Percentiles rank a stretch among this genome's conserved stretches.
phyloP scores from a whole-genome alignment of 2,797 vertebrate species.

The Thamnophis elegans region DNA sequence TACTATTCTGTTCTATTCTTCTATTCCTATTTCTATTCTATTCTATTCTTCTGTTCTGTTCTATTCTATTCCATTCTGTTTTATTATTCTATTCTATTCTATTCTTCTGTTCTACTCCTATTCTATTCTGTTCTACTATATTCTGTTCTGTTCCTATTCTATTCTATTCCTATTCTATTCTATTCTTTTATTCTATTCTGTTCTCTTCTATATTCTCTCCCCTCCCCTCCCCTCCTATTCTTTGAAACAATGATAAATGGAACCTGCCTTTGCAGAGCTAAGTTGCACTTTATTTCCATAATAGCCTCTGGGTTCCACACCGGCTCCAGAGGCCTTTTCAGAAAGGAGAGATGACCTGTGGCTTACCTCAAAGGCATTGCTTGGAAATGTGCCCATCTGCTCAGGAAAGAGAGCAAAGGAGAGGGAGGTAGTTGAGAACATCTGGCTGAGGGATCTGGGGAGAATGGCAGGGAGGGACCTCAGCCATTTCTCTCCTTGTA shows the following conservation, averaged over 20 bases:
- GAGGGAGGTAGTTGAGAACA: not conserved
- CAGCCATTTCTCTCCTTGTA: not conserved
- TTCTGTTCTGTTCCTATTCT: not conserved
- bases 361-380: not conserved
- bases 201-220: too few relatives aligned
- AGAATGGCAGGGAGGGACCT: not conserved
- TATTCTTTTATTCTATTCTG: not conserved
- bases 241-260: not conserved
- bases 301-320: not conserved
- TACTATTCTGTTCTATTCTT: too few relatives aligned
- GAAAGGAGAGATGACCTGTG: not conserved
- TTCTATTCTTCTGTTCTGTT: too few relatives aligned
- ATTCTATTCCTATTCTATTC: too few relatives aligned
- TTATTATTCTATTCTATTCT: too few relatives aligned
- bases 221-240: not conserved
- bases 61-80: too few relatives aligned
- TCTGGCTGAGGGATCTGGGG: not conserved
- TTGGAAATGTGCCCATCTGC: not conserved
- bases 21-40: too few relatives aligned
- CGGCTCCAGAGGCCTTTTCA: not conserved
- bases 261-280: not conserved
- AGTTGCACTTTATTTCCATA: not conserved
- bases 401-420: not conserved
- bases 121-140: too few relatives aligned
- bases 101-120: too few relatives aligned